Evolutionary conservation across 2,888 invertebrate species (phyloP).

Genomic region (Drosophila quinaria): DNA sequence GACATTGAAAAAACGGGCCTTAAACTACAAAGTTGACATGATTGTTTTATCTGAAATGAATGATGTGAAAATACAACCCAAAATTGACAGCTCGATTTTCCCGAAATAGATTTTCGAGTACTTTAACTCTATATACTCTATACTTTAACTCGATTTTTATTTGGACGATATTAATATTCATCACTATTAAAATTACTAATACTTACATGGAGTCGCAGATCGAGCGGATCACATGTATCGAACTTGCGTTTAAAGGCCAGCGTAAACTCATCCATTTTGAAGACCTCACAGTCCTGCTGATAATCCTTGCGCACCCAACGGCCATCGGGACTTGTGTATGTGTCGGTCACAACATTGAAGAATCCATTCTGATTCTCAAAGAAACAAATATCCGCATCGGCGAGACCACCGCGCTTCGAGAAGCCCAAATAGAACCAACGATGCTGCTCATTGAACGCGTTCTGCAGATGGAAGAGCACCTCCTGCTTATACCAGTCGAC

Average conservation of each 20-base stretch:
- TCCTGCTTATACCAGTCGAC: constrained; percentile 86
- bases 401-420: constrained; percentile 91
- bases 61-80: too few relatives aligned
- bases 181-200: not conserved
- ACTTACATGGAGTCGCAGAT: constrained; percentile 86
- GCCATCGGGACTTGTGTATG: constrained; percentile 89
- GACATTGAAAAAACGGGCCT: too few relatives aligned
- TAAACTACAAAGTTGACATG: too few relatives aligned
- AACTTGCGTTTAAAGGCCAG: constrained; percentile 92
- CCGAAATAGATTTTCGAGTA: too few relatives aligned
- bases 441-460: constrained; percentile 85
- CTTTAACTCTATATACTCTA: too few relatives aligned
- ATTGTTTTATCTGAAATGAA: too few relatives aligned
- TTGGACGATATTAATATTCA: too few relatives aligned
- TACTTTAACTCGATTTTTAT: too few relatives aligned
- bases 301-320: constrained; percentile 88
- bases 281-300: constrained; percentile 90
- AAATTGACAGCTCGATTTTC: too few relatives aligned
- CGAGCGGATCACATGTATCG: constrained; percentile 93
- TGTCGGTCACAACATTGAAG: constrained; percentile 88
- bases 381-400: constrained; percentile 93
- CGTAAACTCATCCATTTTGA: constrained; percentile 88
- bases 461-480: constrained; percentile 85
- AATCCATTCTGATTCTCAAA: constrained; percentile 88
- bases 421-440: constrained; percentile 95